Base-by-base conservation (phyloP, 2,113 vertebrate species). In the Scartelaos histophorus region DNA sequence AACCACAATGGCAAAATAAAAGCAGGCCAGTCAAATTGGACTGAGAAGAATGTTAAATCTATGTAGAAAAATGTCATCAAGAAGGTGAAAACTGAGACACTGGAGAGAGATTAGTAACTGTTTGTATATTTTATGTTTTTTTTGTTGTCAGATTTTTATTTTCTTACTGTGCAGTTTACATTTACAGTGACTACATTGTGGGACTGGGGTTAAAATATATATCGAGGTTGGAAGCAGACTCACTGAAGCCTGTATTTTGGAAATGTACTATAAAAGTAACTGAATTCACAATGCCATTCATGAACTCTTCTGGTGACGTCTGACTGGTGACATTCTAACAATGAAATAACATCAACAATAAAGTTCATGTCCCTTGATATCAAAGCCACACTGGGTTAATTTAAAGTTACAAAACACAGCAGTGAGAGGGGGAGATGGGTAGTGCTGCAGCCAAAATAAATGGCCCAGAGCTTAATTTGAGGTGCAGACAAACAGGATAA, bases 391-490 rank as follows among this genome's bases (percentile, higher is more conserved):
- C 75, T 74, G 56, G 2, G 5, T 49, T 70, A 66, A 75, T 78
- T 83, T 72, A 79, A 81, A 78, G 60, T 60, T 38, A 65, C 17
- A 81, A 76, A 67, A 73, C 81, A 67, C 71, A 49, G 11, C 43
- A 17, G 47, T 34, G 13, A 73, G 49, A 77, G 72, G 70, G 45
- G n/a, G 35, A 43, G 71, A 64, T 17, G 61, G 53, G 60, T 78
- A 62, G 58, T 46, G 66, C 58, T 3, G 70, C 67, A n/a, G 67
- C 49, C 70, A 57, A 53, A 76, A 71, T 65, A 74, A 78, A 76
- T 29, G 15, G 56, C 70, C 46, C 64, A 62, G 73, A 79, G 72
- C 67, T 82, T 87, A 76, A 88, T 81, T 70, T 78, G 62, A 71
- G 75, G 65, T 61, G 54, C 70, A 82, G 76, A 78, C 69, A 70